Base-by-base conservation (phyloP, 2,888 invertebrate species). In the Diarsia mendica region DNA sequence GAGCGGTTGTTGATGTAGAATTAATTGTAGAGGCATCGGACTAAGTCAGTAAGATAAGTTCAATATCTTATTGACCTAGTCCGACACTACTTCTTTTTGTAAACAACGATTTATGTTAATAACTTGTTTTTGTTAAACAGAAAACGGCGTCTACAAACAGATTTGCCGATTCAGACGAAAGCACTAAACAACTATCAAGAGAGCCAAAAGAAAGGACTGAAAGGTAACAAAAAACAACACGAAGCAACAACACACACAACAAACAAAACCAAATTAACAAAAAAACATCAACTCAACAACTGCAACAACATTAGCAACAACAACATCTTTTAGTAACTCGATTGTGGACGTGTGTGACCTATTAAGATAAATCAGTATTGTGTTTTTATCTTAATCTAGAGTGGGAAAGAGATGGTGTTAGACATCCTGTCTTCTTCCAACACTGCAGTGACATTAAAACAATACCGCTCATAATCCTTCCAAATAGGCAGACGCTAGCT, bases 1-100 rank as follows among this genome's bases (percentile, higher is more conserved):
- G 18, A 67, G 18, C 15, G 6, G 28, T 63, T 63, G 28, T 64
- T 64, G 65, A 46, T 64, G 20, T 28, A n/a, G n/a, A n/a, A n/a
- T n/a, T n/a, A n/a, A n/a, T n/a, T n/a, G n/a, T n/a, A 69, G 68
- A 69, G 28, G 28, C 10, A 68, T 10, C 28, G 11, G 20, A 39
- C 39, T 39, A 8, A 8, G 39, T 39, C 39, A 6, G 6, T 39
- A 8, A 39, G 6, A 39, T 39, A 39, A 8, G 8, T 39, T 39
- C 39, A 39, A 39, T 39, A 39, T 39, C 39, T 39, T 39, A 39
- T 39, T 39, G 39, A 8, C 6, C 39, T 39, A 39, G 39, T 39
- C 39, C 5, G 8, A 39, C 39, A 8, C 8, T 39, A 39, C 39
- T 4, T 33, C 39, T 39, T 39, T 39, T 39, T 39, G 39, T 39